Evolutionary conservation across 2,888 invertebrate genomes (phyloP), one percentile per base, ranked within the genome.

Genomic region (Brenthis hecate): DNA sequence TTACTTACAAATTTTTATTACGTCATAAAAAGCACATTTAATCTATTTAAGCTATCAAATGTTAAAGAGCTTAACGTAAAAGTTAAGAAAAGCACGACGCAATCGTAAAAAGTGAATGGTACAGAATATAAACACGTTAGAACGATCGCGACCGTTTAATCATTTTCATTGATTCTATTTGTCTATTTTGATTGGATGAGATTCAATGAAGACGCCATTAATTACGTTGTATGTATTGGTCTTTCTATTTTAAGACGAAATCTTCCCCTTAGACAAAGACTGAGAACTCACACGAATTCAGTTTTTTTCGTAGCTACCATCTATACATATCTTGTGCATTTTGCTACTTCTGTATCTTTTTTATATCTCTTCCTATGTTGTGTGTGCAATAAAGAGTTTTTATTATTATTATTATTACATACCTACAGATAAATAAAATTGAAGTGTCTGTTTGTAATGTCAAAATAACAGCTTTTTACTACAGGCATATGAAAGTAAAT

Each of bases 1-100:
- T 61, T 4, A 13, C 32, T 61, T 8, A 13, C 32, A 28, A n/a
- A 50, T 28, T 36, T 60, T 53, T 2, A 43, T 36, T 19, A 3
- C 36, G 13, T 23, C 36, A 62, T 62, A 62, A 62, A 62, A 62
- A 19, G 53, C 51, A 43, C 53, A 62, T 53, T 62, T 62, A 62
- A 62, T 53, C 53, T 62, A 62, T 62, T 36, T 19, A 43, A 62
- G 43, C 62, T 54, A 62, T 62, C 19, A 53, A 53, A 28, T 13
- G 48, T 60, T 32, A 28, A 60, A 50, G n/a, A 60, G 48, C 28
- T 60, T 32, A 32, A 28, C 13, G n/a, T 50, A 28, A 50, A 50
- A 28, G 50, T 48, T 50, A 48, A 48, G 11, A 58, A 62, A 51
- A 50, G 36, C 50, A 51, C 53, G 61, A 19, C 51, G 14, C 3